Evolutionary conservation across 2,113 vertebrate species (phyloP).

Genomic region (Hippopotamus amphibius): DNA sequence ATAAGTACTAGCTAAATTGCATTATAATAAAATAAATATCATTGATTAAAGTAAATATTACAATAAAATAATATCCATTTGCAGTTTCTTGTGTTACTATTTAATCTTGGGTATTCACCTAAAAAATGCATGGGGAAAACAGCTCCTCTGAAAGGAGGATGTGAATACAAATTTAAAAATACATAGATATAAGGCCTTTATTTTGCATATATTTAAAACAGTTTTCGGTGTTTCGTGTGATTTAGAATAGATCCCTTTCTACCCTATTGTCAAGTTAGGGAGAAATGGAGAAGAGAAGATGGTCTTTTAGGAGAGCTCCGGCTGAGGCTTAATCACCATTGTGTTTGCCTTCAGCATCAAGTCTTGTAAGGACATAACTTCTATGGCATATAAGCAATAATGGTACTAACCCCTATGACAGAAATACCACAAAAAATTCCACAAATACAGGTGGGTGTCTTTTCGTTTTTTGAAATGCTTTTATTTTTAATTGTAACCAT

Average conservation of each 20-base stretch:
- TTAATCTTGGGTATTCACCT: constrained; percentile 37
- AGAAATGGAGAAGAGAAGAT: background rate
- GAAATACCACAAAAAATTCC: background rate
- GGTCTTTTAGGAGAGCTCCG: background rate
- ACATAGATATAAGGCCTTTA: background rate
- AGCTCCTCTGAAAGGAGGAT: background rate
- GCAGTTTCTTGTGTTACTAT: background rate
- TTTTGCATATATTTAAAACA: background rate
- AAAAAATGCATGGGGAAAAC: background rate
- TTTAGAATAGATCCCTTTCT: background rate
- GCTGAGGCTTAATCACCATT: background rate
- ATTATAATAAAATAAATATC: constrained; percentile 39
- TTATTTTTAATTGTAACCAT: background rate
- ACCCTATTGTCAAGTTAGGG: background rate
- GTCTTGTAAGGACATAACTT: background rate
- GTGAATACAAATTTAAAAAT: constrained; percentile 10
- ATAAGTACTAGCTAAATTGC: background rate
- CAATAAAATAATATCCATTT: background rate
- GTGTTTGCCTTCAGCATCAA: background rate
- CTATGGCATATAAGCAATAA: background rate
- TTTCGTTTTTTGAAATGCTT: constrained; percentile 12
- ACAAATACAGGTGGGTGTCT: background rate
- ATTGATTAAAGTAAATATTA: constrained; percentile 1
- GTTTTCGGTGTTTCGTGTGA: background rate
- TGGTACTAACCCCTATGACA: background rate